Evolutionary conservation across 2,113 vertebrate species (phyloP).

Genomic region (Microcebus griseorufus): DNA sequence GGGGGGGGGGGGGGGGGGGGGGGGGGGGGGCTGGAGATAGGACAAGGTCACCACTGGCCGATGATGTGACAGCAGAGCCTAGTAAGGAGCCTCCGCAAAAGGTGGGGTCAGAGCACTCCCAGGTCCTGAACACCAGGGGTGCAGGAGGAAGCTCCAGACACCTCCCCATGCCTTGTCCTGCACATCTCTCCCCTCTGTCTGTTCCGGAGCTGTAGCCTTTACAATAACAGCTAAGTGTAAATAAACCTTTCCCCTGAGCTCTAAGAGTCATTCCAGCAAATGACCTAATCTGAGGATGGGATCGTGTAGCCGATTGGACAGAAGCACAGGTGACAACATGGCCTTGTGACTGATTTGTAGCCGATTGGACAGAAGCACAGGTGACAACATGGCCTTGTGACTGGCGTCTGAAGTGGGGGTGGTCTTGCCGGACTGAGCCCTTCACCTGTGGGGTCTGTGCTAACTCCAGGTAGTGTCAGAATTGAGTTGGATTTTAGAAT

Average conservation of each 20-base stretch:
- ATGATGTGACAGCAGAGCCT: neutral
- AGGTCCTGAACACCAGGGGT: neutral
- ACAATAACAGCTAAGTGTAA: neutral
- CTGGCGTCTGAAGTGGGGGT: neutral
- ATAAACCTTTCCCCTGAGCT: neutral
- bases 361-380: no score
- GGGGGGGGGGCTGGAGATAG: neutral
- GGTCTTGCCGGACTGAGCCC: neutral
- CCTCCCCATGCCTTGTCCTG: neutral
- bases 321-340: no score
- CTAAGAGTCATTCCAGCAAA: neutral
- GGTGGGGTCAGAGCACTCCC: neutral
- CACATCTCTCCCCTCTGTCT: neutral
- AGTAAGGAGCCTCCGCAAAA: neutral
- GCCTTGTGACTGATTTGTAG: no score
- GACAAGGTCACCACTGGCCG: neutral
- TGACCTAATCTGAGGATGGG: neutral
- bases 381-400: neutral
- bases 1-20: no score
- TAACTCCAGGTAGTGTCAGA: neutral
- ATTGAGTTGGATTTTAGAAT: neutral
- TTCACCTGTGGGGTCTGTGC: neutral
- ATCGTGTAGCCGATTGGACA: neutral
- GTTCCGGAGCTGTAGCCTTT: neutral
- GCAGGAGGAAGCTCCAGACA: neutral